Evolutionary conservation across 1,140 invertebrate species (phyloP), one percentile per base, ranked within the genome.

Genomic region (Brachionus rubens): DNA sequence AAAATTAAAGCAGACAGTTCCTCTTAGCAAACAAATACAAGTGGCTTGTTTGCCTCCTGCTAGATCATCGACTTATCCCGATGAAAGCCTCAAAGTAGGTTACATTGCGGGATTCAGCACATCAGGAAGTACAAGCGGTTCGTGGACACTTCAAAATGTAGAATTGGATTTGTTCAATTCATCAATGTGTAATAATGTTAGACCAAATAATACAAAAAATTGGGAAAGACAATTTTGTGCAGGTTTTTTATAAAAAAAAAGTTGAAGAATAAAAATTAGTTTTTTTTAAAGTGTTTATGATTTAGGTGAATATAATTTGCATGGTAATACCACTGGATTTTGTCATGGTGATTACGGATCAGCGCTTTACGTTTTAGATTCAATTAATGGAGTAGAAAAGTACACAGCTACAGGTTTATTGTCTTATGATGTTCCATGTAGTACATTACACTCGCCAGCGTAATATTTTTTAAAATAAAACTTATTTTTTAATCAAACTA

Each of bases 201-300:
- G 5, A 19, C 30, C 43, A 24, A 41, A 50, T 33, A 72, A 72
- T 3, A 21, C 68, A 21, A 48, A 54, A 50, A 54, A 72, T 54
- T 72, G 68, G 68, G 33, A 72, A 3, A 36, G 21, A n/a, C 68
- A 72, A 54, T 72, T 72, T 24, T 72, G 68, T 48, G 33, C 33
- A 36, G 33, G 33, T 36, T 36, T 36, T 3, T 36, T 36, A n/a
- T n/a, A n/a, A n/a, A n/a, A n/a, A n/a, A n/a, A n/a, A n/a, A n/a
- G n/a, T 36, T 36, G 9, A 36, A 5, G 33, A 36, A 3, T 36
- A 36, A 36, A 36, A 3, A 9, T 5, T 36, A 3, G 3, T 36
- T 36, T 36, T 36, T 36, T 36, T 5, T 3, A 5, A 36, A 36
- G 9, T 36, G 33, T 36, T 5, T 36, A 9, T 5, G 33, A 46